Evolutionary conservation across 2,888 invertebrate genomes (phyloP).

Genomic region (Diabrotica balteata): DNA sequence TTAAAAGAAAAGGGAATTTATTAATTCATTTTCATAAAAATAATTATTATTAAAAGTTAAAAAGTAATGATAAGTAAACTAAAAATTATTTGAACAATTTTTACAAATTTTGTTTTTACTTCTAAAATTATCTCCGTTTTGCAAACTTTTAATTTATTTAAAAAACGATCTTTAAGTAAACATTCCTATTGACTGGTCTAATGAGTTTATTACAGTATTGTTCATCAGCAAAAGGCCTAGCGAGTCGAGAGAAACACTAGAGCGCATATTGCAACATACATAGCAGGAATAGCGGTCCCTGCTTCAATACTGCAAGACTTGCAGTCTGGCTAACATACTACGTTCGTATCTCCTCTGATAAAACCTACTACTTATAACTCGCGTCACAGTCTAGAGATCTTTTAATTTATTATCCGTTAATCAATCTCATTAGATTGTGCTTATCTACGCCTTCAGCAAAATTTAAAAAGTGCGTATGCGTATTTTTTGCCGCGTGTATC

Average conservation of each 20-base stretch:
- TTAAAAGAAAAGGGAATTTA: no score
- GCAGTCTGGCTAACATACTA: slow-evolving; percentile 24
- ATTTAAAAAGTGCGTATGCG: not conserved
- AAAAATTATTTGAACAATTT: no score
- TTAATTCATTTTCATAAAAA: no score
- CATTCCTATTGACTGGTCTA: not conserved
- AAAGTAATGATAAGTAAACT: no score
- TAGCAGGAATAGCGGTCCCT: slow-evolving; percentile 19
- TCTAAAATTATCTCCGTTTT: no score
- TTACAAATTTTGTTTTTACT: no score
- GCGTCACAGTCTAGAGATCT: not conserved
- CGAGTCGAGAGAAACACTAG: not conserved
- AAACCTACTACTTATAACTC: not conserved
- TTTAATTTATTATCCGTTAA: not conserved
- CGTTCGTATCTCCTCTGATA: not conserved
- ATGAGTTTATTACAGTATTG: slow-evolving; percentile 4
- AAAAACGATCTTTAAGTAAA: no score
- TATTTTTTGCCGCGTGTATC: slow-evolving; percentile 1
- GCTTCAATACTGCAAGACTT: slow-evolving; percentile 26
- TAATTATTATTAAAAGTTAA: no score
- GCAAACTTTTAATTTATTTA: no score
- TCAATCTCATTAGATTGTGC: not conserved
- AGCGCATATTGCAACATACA: slow-evolving; percentile 8
- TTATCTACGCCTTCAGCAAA: not conserved
- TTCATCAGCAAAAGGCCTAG: slow-evolving; percentile 6